Base-by-base conservation (phyloP, 2,113 vertebrate genomes). In the Symphodus melops region DNA sequence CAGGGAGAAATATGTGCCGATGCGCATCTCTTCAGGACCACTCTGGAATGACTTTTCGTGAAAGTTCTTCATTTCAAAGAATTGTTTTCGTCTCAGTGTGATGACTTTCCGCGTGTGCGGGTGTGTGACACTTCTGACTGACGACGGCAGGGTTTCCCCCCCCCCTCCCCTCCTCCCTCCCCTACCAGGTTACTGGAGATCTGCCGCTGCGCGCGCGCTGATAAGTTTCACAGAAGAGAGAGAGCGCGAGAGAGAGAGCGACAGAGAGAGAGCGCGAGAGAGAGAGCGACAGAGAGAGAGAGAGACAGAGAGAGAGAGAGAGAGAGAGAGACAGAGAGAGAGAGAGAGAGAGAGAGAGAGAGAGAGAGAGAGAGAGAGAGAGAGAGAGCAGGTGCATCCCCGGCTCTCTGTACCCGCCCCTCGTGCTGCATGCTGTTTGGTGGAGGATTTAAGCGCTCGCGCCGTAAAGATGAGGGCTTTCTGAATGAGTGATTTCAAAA, bases 111-210 rank as follows among this genome's bases (percentile, higher is more conserved):
- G 85, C 81, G 48, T 76, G 73, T 75, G 89, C 68, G 88, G 56
- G 75, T 66, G 83, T 77, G 75, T 61, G 70, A 67, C 82, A 79
- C 66, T 53, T 73, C 19, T 49, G 65, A 28, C 23, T 80, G 72
- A 88, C 77, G 77, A 56, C 67, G 59, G 28, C 83, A 92, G 90
- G 90, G 83, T 85, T 92, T 90, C 88, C 89, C 90, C 91, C 28
- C 28, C n/a, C n/a, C n/a, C n/a, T n/a, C n/a, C n/a, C n/a, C n/a
- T n/a, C n/a, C n/a, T n/a, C n/a, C n/a, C n/a, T n/a, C n/a, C n/a
- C n/a, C n/a, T n/a, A n/a, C n/a, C 28, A 5, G 28, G 28, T 90
- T 88, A 87, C 86, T 78, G 86, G 82, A 91, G 84, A 75, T 75
- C 41, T 0, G 66, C 49, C 33, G 49, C 80, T 58, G 65, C 28